Evolutionary conservation across 2,797 vertebrate genomes (phyloP), one percentile per base, ranked within the genome.

Genomic region (Jordanella pulchra): DNA sequence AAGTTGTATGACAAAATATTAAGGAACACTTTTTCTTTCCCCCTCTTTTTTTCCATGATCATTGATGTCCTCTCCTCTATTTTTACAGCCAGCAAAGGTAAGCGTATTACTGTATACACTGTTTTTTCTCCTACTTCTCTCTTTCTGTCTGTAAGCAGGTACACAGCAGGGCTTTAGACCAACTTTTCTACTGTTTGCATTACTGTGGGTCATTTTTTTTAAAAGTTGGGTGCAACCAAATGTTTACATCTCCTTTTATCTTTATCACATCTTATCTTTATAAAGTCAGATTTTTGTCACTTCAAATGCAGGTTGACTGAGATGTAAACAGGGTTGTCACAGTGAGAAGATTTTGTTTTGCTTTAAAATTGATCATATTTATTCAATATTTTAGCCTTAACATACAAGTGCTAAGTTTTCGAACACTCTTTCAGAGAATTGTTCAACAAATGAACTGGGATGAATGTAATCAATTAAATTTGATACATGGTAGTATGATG

Each of bases 81-180:
- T 67, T 82, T 85, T 83, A 75, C 91, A 94, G 94, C 90, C 75
- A 81, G 89, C 56, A 94, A 94, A 94, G 94, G 94, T 94, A 95
- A 93, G 93, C 84, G 77, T 75, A 69, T 68, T 69, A 71, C 35
- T 39, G 35, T 7, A 39, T 27, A n/a, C 77, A 73, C 66, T 69
- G 32, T 77, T 72, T 76, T 76, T 47, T 74, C 64, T 82, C 18
- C n/a, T 25, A 2, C 78, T 72, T 78, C 28, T 32, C 69, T 67
- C 48, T 72, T 61, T 68, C 65, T 73, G 35, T 65, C 76, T 75
- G 71, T 67, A 73, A 90, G 71, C 77, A 13, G 23, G 25, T 44
- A 42, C 60, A 44, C 39, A 64, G 39, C 60, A 64, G 60, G 60
- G 10, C 12, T 64, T 39, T 35, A 64, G 23, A 17, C 39, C 25